Conservation (phyloP, 2,113 vertebrate species). For the Loxodonta africana region DNA sequence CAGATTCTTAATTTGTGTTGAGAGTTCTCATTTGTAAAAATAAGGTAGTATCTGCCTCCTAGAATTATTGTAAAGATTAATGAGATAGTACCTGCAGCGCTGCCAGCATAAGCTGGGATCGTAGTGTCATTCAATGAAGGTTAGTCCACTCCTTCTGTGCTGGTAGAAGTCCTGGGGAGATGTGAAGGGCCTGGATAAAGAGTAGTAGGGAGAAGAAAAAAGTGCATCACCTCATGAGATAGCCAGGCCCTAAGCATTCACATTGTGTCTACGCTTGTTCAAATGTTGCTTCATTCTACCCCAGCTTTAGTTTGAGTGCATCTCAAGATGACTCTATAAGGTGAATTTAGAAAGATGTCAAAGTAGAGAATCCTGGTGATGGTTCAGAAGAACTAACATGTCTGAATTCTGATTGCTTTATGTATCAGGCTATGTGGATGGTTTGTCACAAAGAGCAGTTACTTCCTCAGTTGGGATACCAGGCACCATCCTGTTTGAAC, state of each 20-base stretch:
- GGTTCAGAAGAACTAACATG: not conserved
- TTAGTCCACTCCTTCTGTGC: not conserved
- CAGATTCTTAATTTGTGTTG: not conserved
- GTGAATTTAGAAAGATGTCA: not conserved
- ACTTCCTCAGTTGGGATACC: not conserved
- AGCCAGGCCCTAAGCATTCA: not conserved
- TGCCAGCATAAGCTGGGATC: not conserved
- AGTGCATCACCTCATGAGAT: not conserved
- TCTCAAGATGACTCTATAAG: not conserved
- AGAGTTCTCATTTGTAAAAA: not conserved
- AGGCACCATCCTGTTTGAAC: not conserved
- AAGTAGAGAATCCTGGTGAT: not conserved
- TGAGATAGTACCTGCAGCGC: not conserved
- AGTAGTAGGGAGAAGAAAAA: not conserved
- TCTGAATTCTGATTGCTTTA: not conserved
- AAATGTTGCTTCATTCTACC: not conserved
- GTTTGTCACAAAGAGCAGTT: not conserved
- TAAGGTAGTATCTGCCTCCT: not conserved
- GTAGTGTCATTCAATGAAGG: not conserved
- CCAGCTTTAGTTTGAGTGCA: not conserved
- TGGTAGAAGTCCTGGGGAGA: not conserved
- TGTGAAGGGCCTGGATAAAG: not conserved
- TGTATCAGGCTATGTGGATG: not conserved
- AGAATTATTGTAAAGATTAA: not conserved
- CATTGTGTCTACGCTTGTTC: not conserved